phyloP scores from a whole-genome alignment of 2,797 vertebrate species.

The Lepus oiostolus region DNA sequence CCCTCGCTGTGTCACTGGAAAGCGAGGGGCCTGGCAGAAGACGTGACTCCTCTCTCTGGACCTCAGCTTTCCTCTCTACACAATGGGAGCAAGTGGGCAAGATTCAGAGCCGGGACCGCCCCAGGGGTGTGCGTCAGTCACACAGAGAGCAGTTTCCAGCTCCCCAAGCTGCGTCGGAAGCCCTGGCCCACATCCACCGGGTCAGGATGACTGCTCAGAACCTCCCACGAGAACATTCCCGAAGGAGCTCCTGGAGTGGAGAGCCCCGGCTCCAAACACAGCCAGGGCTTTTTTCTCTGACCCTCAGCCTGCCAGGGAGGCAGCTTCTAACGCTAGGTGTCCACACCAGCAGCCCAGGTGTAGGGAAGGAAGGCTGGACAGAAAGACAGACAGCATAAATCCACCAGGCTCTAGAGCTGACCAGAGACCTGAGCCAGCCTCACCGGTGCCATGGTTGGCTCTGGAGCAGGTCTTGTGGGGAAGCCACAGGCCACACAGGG shows the following conservation, averaged over 20 bases:
- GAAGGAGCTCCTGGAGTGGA: accelerated
- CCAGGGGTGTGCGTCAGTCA: too few relatives aligned
- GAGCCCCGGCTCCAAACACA: neutral
- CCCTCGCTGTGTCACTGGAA: accelerated
- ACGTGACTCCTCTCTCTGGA: neutral
- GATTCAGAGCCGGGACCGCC: neutral
- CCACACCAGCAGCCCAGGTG: neutral
- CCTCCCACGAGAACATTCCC: neutral
- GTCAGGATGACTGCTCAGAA: neutral
- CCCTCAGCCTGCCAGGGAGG: neutral
- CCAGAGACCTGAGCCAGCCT: neutral
- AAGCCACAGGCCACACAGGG: neutral
- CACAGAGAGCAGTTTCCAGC: neutral
- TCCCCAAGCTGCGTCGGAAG: too few relatives aligned
- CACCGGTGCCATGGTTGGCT: neutral
- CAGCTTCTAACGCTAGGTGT: neutral
- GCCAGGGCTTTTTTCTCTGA: neutral
- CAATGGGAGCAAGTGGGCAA: neutral
- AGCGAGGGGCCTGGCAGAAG: too few relatives aligned
- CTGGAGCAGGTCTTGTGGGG: constrained; percentile 49
- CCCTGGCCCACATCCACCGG: neutral
- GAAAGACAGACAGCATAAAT: neutral
- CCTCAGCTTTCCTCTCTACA: neutral
- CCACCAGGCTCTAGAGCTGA: neutral
- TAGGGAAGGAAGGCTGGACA: neutral